Evolutionary conservation across 35 echinoderm and acorn worm species (phyloP).

Genomic region (Apostichopus californicus): DNA sequence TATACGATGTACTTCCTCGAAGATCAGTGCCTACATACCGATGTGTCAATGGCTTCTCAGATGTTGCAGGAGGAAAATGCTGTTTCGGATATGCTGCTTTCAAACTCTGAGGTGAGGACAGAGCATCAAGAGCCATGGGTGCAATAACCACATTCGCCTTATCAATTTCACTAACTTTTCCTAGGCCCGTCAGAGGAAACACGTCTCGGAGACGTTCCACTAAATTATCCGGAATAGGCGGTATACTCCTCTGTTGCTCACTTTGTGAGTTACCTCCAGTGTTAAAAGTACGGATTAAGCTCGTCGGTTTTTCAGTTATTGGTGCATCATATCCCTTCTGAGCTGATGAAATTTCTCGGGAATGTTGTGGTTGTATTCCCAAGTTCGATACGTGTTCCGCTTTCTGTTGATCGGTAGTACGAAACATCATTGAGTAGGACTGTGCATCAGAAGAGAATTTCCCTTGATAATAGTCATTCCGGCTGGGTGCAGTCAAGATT

Average conservation of each 20-base stretch:
- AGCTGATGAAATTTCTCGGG: not conserved
- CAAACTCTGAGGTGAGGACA: not conserved
- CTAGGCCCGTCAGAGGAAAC: conserved; percentile 19
- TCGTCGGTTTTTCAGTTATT: not conserved
- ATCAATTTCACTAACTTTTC: conserved; percentile 14
- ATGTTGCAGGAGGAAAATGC: not conserved
- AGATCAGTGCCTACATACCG: not conserved
- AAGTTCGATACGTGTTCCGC: not conserved
- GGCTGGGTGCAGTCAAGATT: not conserved
- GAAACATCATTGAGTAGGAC: not conserved
- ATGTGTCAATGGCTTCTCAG: not conserved
- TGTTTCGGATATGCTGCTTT: not conserved
- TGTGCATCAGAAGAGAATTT: not conserved
- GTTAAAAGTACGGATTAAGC: not conserved
- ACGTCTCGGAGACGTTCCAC: conserved; percentile 43
- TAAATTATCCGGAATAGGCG: conserved; percentile 48
- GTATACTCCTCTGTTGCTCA: conserved; percentile 29
- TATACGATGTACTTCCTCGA: not conserved
- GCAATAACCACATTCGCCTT: not conserved
- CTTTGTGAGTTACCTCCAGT: not conserved
- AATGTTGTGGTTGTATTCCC: not conserved
- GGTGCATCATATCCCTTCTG: not conserved
- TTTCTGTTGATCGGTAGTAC: not conserved
- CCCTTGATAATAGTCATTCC: not conserved
- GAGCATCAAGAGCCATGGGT: not conserved